Evolutionary conservation across 1,140 invertebrate species (phyloP).

Genomic region (Forficula auricularia): DNA sequence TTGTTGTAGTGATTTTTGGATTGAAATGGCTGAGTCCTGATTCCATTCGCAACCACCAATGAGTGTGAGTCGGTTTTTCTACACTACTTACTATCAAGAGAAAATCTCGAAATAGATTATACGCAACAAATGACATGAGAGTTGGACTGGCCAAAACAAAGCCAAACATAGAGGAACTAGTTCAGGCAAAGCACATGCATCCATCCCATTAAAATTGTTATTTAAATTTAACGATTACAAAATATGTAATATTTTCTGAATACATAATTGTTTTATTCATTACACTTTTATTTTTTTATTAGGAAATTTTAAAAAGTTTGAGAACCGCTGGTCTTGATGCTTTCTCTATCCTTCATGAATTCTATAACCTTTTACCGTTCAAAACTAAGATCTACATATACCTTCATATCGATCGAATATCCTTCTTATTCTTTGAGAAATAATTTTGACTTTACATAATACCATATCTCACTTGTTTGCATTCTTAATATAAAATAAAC

Average conservation of each 20-base stretch:
- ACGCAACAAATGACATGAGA: not conserved
- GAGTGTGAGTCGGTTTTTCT: not conserved
- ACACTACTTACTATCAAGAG: not conserved
- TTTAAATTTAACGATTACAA: not conserved
- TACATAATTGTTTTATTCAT: conserved; percentile 1
- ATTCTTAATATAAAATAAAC: no score
- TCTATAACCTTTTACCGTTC: no score
- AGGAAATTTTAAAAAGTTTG: no score
- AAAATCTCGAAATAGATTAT: not conserved
- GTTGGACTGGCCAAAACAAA: conserved; percentile 1
- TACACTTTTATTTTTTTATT: not conserved
- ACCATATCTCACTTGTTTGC: no score
- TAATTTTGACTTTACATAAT: no score
- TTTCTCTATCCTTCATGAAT: no score
- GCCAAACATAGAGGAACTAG: not conserved
- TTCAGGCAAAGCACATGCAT: not conserved
- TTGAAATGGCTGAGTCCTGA: not conserved
- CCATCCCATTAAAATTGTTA: not conserved
- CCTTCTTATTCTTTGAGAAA: no score
- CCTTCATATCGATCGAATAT: no score
- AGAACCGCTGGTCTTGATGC: no score
- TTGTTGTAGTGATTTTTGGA: not conserved
- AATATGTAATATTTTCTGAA: conserved; percentile 1
- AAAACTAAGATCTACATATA: no score
- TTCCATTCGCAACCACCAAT: no score